phyloP scores from a whole-genome alignment of 1,140 invertebrate genomes.

The Fopius arisanus region DNA sequence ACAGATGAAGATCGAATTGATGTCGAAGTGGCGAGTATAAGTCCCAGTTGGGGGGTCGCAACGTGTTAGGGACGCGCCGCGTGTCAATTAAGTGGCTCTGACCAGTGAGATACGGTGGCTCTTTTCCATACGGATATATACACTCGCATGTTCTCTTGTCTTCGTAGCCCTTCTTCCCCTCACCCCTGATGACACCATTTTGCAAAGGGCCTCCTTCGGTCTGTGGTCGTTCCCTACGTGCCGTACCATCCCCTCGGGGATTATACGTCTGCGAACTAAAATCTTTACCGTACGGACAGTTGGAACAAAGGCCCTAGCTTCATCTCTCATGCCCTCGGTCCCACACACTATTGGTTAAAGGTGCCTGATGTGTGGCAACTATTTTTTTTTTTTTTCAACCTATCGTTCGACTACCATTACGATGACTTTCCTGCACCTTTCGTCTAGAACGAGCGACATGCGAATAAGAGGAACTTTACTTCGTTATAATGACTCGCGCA shows the following conservation, averaged over 20 bases:
- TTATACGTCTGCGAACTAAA: background rate
- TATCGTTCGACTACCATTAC: slow-evolving; percentile 17
- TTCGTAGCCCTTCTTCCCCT: background rate
- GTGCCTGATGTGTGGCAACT: slow-evolving; percentile 24
- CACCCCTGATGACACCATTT: background rate
- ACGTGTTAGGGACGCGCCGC: slow-evolving; percentile 62
- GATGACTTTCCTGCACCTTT: slow-evolving; percentile 13
- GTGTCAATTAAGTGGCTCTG: slow-evolving; percentile 65
- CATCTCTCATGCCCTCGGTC: slow-evolving; percentile 31
- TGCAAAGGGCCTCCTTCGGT: background rate
- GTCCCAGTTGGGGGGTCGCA: slow-evolving; percentile 56
- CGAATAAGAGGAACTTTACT: slow-evolving; percentile 42
- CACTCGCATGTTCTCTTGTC: slow-evolving; percentile 3
- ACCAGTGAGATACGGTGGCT: slow-evolving; percentile 61
- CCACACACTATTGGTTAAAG: slow-evolving; percentile 25
- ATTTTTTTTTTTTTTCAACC: background rate
- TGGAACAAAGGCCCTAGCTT: slow-evolving; percentile 34
- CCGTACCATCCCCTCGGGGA: slow-evolving; percentile 24
- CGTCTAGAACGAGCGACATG: background rate
- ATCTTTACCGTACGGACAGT: slow-evolving; percentile 8
- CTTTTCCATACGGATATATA: slow-evolving; percentile 55
- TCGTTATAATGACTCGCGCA: slow-evolving; percentile 53
- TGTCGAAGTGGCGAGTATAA: slow-evolving; percentile 31
- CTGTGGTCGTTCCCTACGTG: slow-evolving; percentile 16
- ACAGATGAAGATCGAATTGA: slow-evolving; percentile 58